Evolutionary conservation across 2,888 invertebrate genomes (phyloP).

Genomic region (Alentia gelatinosa): DNA sequence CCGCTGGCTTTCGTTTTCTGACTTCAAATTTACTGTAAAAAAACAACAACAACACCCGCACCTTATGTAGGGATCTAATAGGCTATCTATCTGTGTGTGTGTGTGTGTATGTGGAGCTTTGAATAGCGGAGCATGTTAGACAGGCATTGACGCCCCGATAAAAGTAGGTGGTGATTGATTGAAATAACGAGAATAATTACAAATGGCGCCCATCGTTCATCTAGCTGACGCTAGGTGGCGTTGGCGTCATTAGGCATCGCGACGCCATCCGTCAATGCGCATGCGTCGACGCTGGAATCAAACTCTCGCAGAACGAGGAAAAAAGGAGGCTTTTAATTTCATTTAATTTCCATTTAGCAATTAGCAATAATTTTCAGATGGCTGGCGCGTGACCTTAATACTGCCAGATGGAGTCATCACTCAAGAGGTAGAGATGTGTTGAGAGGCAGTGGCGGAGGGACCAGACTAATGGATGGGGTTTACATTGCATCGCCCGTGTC

Average conservation of each 20-base stretch:
- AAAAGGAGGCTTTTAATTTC: conserved; percentile 50
- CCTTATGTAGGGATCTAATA: no score
- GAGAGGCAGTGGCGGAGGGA: not conserved
- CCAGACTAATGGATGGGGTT: not conserved
- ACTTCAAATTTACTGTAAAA: no score
- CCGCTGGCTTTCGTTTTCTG: no score
- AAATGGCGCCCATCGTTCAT: conserved; percentile 41
- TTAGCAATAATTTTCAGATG: conserved; percentile 42
- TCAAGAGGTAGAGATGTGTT: not conserved
- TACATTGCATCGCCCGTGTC: not conserved
- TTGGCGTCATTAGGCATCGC: conserved; percentile 12
- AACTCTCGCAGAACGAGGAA: not conserved
- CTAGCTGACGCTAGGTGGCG: conserved; percentile 44
- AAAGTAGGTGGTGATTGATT: conserved; percentile 23
- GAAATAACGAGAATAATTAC: conserved; percentile 46
- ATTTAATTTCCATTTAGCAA: conserved; percentile 53
- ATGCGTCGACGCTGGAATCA: not conserved
- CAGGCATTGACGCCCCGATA: conserved; percentile 16
- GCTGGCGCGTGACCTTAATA: not conserved
- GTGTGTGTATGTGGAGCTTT: no score
- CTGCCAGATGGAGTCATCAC: not conserved
- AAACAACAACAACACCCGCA: no score
- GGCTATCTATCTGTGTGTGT: no score
- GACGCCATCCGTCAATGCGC: conserved; percentile 38
- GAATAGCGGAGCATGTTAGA: conserved; percentile 6